phyloP scores from a whole-genome alignment of 2,113 vertebrate genomes.

The human region GRCh38 chr22:35783501-35784000 shows the following conservation, averaged over 20 bases:
- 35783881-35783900: background rate
- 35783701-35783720: background rate
- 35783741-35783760: rapidly evolving
- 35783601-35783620: background rate
- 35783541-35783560: too few species aligned
- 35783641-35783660: background rate
- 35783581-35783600: background rate
- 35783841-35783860: background rate
- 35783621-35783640: background rate
- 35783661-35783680: too few species aligned
- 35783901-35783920: background rate
- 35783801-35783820: too few species aligned
- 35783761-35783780: rapidly evolving
- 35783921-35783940: background rate
- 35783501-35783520: background rate
- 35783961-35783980: background rate
- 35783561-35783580: background rate
- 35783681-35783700: background rate
- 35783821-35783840: background rate
- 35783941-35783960: background rate
- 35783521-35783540: background rate
- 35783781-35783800: background rate
- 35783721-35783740: rapidly evolving
- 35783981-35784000: background rate
- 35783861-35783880: background rate